Conservation (phyloP, 2,797 vertebrate species). For the Melopsittacus undulatus region DNA sequence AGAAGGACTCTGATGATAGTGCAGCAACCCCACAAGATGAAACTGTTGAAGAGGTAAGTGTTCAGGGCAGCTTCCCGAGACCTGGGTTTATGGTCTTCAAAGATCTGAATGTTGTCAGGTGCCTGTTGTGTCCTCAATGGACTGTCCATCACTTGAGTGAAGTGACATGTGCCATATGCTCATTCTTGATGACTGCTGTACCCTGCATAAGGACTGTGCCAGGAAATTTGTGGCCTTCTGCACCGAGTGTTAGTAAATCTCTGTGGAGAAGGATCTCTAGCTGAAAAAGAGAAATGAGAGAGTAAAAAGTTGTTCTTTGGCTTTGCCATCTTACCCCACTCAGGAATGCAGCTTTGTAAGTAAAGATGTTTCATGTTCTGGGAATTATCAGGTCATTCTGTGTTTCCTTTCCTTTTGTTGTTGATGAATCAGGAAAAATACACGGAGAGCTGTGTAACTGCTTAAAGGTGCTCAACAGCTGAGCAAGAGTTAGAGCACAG, state of each 20-base stretch:
- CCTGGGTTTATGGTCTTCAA: neutral
- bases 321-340: neutral
- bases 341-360: neutral
- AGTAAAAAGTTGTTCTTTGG: neutral
- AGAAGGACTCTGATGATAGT: conserved; percentile 97
- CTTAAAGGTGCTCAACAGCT: neutral
- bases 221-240: neutral
- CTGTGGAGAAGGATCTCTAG: neutral
- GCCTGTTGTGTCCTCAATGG: neutral
- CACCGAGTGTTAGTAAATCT: too few relatives aligned
- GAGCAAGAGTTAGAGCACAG: neutral
- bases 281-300: neutral
- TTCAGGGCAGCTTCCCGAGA: accelerated
- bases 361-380: neutral
- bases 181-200: neutral
- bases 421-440: neutral
- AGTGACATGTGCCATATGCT: neutral
- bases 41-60: conserved; percentile 92
- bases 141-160: neutral
- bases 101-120: neutral
- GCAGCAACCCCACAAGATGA: conserved; percentile 97
- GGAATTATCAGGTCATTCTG: neutral
- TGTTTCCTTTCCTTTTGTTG: neutral
- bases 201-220: accelerated
- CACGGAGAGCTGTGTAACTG: neutral